Evolutionary conservation across 2,113 vertebrate species (phyloP).

Genomic region (Poicephalus gulielmi): DNA sequence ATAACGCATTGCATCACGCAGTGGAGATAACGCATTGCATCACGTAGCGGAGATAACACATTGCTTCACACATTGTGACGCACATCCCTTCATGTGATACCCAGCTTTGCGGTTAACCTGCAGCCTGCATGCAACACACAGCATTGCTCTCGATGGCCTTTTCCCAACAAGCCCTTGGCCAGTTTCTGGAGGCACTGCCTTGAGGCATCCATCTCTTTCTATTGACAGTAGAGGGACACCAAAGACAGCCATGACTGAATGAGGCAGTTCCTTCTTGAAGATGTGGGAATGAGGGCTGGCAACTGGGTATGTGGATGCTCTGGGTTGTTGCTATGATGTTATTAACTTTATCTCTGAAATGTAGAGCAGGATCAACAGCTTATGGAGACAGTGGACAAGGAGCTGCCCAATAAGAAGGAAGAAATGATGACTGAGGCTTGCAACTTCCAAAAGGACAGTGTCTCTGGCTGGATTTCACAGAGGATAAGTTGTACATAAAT

Average conservation of each 20-base stretch:
- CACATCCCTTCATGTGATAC: not conserved
- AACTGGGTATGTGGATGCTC: not conserved
- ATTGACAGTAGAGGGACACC: not conserved
- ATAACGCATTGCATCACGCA: fast-evolving
- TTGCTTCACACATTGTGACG: fast-evolving
- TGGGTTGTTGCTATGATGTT: not conserved
- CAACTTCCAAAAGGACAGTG: not conserved
- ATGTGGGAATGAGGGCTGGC: not conserved
- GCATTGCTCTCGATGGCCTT: fast-evolving
- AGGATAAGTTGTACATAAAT: not conserved
- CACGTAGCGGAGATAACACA: not conserved
- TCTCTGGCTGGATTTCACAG: not conserved
- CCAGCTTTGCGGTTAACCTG: not conserved
- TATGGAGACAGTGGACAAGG: not conserved
- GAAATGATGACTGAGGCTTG: not conserved
- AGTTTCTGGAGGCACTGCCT: not conserved
- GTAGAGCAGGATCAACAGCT: not conserved
- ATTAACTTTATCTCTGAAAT: not conserved
- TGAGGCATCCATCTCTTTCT: not conserved
- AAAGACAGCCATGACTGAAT: not conserved
- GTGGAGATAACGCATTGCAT: not conserved
- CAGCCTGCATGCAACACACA: fast-evolving
- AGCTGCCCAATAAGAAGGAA: not conserved
- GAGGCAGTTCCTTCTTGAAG: not conserved
- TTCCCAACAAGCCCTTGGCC: not conserved